phyloP scores from a whole-genome alignment of 2,888 invertebrate species.

The Phoronis australis region DNA sequence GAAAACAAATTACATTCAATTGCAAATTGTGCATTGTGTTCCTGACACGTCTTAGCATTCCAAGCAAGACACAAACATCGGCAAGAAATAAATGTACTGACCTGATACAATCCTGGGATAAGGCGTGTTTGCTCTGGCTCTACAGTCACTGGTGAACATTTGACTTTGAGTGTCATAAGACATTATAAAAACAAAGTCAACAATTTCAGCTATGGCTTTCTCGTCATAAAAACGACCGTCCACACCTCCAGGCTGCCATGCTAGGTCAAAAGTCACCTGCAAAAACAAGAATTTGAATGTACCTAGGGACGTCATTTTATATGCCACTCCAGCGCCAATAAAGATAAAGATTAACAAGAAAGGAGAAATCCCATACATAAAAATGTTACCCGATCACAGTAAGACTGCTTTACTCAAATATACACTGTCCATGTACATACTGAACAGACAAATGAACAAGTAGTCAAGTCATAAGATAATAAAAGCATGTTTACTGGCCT shows the following conservation, averaged over 20 bases:
- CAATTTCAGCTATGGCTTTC: constrained; percentile 29
- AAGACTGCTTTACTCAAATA: too few relatives aligned
- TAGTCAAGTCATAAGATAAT: too few relatives aligned
- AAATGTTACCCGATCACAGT: too few relatives aligned
- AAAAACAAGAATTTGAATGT: constrained; percentile 3
- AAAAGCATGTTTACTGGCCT: too few relatives aligned
- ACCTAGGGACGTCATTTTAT: too few relatives aligned
- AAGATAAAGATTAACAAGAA: too few relatives aligned
- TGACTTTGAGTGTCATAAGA: constrained; percentile 53
- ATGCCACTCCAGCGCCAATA: too few relatives aligned
- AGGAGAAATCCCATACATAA: too few relatives aligned
- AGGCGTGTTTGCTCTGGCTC: constrained; percentile 43
- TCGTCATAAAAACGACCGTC: constrained; percentile 53
- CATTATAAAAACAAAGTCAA: constrained; percentile 53
- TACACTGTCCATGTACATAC: too few relatives aligned
- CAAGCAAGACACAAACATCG: not conserved
- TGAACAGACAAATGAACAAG: too few relatives aligned
- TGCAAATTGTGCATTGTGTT: too few relatives aligned
- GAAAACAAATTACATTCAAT: too few relatives aligned
- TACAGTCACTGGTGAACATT: constrained; percentile 36
- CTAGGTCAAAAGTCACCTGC: constrained; percentile 52
- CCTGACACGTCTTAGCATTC: constrained; percentile 1
- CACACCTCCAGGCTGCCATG: constrained; percentile 50
- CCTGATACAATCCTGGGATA: constrained; percentile 23
- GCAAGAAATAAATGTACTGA: constrained; percentile 10